Evolutionary conservation across 2,113 vertebrate species (phyloP).

Genomic region (Orcinus orca): DNA sequence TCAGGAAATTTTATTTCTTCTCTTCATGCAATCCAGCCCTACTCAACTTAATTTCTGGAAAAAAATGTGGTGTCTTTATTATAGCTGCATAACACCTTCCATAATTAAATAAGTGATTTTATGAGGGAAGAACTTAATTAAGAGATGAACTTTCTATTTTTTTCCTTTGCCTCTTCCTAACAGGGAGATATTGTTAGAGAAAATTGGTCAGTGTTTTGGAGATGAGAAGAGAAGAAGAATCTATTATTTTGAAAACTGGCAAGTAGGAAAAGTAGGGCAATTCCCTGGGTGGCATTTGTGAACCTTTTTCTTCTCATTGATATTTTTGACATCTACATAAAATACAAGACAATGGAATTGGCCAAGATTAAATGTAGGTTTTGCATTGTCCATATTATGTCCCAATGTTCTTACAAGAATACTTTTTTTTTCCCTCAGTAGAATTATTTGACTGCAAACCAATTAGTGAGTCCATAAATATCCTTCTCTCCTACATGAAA

Average conservation of each 20-base stretch:
- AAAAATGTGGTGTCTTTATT: neutral
- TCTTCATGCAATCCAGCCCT: neutral
- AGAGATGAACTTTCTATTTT: constrained; percentile 1
- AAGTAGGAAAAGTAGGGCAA: neutral
- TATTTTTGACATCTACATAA: neutral
- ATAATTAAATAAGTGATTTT: constrained; percentile 18
- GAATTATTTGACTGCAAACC: constrained; percentile 75
- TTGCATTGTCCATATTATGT: constrained; percentile 47
- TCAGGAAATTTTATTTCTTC: neutral
- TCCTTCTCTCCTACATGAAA: neutral
- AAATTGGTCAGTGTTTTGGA: neutral
- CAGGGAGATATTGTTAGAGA: neutral
- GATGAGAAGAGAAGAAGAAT: neutral
- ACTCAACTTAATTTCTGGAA: neutral
- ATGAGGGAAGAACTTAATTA: constrained; percentile 7
- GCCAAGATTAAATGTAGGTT: constrained; percentile 8
- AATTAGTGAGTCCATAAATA: constrained; percentile 70
- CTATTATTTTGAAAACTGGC: neutral
- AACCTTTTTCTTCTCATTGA: constrained; percentile 10
- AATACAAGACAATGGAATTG: neutral
- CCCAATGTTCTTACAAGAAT: constrained; percentile 45
- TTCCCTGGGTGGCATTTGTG: neutral
- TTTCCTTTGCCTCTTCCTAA: neutral
- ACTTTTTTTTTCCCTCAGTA: constrained; percentile 21
- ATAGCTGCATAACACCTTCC: neutral